Conservation (phyloP, 2,797 vertebrate species). For the Sebastes alutus region DNA sequence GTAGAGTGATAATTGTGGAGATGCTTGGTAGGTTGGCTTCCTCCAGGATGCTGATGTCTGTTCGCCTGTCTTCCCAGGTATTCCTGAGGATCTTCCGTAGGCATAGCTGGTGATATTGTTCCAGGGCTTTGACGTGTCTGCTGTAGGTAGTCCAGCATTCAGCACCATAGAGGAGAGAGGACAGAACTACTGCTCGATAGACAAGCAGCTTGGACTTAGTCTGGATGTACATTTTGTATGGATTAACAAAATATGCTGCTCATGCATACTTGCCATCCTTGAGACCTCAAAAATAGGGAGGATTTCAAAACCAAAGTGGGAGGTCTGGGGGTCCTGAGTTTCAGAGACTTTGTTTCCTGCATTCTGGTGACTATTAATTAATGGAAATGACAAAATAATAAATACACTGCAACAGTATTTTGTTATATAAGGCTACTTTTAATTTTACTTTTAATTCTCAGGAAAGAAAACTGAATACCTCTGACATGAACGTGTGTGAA, state of each 20-base stretch:
- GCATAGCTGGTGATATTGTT: background rate
- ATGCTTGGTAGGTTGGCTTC: background rate
- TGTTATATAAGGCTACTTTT: too few relatives aligned
- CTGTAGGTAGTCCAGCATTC: background rate
- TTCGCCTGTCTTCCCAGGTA: background rate
- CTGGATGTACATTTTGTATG: background rate
- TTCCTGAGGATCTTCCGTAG: background rate
- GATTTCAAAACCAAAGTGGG: too few relatives aligned
- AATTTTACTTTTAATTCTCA: too few relatives aligned
- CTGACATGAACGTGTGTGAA: too few relatives aligned
- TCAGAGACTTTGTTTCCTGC: too few relatives aligned
- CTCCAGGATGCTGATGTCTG: background rate
- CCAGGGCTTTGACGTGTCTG: background rate
- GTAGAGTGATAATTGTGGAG: background rate
- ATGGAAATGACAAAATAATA: too few relatives aligned
- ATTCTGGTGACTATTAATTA: too few relatives aligned
- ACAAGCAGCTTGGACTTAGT: background rate
- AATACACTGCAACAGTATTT: too few relatives aligned
- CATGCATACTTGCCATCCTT: too few relatives aligned
- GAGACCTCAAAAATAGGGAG: too few relatives aligned
- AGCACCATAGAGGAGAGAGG: background rate
- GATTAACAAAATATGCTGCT: background rate
- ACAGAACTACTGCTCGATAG: background rate
- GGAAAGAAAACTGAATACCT: too few relatives aligned
- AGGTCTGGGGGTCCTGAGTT: rapidly evolving